A percentile compares a stretch with the other conserved stretches of the same genome.
Evolutionary conservation across 2,113 vertebrate species (phyloP).

Genomic region (Amblyornis subalaris): DNA sequence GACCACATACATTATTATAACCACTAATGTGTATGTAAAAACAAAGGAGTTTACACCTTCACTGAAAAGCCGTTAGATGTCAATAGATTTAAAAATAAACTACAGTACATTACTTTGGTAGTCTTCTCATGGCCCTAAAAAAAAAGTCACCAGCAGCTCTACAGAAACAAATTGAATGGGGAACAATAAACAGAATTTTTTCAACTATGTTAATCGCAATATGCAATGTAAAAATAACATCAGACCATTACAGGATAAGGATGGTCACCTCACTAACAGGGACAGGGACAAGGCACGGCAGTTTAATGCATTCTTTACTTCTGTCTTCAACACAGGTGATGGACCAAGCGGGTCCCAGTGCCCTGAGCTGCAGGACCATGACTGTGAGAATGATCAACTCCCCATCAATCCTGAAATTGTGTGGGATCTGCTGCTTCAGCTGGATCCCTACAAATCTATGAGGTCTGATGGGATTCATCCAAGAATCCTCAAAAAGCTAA

Average conservation of each 20-base stretch:
- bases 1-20: rapidly evolving
- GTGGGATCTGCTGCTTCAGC: rapidly evolving
- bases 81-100: not conserved
- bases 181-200: not conserved
- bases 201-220: not conserved
- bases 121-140: not conserved
- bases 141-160: not conserved
- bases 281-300: not conserved
- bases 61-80: not conserved
- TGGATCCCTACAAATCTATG: not conserved
- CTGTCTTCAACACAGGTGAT: not conserved
- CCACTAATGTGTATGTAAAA: not conserved
- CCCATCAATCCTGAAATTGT: too few relatives aligned
- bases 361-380: not conserved
- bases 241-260: not conserved
- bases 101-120: not conserved
- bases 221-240: not conserved
- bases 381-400: not conserved
- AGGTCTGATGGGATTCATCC: not conserved
- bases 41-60: not conserved
- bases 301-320: not conserved
- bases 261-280: not conserved
- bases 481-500: not conserved
- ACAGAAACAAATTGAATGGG: not conserved
- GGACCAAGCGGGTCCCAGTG: not conserved